Percentiles rank a stretch among this genome's conserved stretches.
Evolutionary conservation across 2,888 invertebrate species (phyloP).

Genomic region (Carterocephalus palaemon): DNA sequence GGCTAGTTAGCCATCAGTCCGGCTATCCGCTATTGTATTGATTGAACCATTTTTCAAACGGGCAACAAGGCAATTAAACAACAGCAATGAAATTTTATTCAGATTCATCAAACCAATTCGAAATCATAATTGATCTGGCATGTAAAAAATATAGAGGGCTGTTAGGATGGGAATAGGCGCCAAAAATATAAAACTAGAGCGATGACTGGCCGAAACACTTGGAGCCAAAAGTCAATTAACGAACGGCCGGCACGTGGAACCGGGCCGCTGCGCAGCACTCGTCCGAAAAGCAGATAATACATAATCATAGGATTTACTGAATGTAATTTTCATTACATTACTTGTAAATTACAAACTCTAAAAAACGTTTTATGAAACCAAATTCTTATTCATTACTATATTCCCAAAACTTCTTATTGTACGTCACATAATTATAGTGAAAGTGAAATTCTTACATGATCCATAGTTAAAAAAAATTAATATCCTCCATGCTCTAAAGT

Average conservation of each 20-base stretch:
- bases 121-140: slow-evolving; percentile 77
- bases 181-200: slow-evolving; percentile 75
- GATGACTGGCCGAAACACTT: slow-evolving; percentile 73
- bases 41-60: slow-evolving; percentile 70
- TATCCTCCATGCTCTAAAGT: too few relatives aligned
- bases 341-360: too few relatives aligned
- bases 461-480: too few relatives aligned
- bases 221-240: slow-evolving; percentile 74
- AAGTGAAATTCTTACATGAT: too few relatives aligned
- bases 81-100: slow-evolving; percentile 76
- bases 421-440: too few relatives aligned
- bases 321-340: too few relatives aligned
- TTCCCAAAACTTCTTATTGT: too few relatives aligned
- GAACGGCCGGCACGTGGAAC: slow-evolving; percentile 60
- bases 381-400: too few relatives aligned
- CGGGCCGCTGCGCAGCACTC: slow-evolving; percentile 46
- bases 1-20: slow-evolving; percentile 41
- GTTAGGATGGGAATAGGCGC: slow-evolving; percentile 73
- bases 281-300: slow-evolving; percentile 32
- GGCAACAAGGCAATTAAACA: slow-evolving; percentile 74
- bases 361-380: too few relatives aligned
- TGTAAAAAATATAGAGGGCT: slow-evolving; percentile 75
- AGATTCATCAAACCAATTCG: slow-evolving; percentile 77
- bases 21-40: slow-evolving; percentile 47
- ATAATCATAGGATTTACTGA: too few relatives aligned